phyloP scores from a whole-genome alignment of 1,140 invertebrate genomes.

The Drosophila orena region DNA sequence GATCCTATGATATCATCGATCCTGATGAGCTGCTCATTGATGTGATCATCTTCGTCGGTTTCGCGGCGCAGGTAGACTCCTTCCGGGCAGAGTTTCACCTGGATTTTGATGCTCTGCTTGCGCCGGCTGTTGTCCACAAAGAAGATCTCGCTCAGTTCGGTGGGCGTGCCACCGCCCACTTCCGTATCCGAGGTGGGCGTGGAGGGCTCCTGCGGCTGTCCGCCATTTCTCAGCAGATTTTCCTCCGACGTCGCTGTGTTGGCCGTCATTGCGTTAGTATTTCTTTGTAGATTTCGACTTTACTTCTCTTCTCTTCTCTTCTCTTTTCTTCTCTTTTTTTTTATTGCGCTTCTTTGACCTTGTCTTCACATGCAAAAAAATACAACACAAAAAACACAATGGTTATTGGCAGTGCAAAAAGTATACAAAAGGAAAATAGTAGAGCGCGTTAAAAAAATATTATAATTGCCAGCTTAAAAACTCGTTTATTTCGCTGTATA shows the following conservation, averaged over 20 bases:
- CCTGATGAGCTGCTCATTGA: constrained; percentile 90
- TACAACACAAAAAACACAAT: constrained; percentile 13
- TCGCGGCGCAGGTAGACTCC: constrained; percentile 89
- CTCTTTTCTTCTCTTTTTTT: too few relatives aligned
- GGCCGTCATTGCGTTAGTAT: constrained; percentile 8
- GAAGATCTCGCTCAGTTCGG: constrained; percentile 91
- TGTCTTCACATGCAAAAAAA: constrained; percentile 40
- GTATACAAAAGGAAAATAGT: not conserved
- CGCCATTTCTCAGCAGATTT: constrained; percentile 11
- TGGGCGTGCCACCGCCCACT: not conserved
- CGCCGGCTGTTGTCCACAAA: constrained; percentile 89
- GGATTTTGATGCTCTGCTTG: constrained; percentile 92
- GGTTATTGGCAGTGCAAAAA: constrained; percentile 15
- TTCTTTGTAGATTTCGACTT: not conserved
- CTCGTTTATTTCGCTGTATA: constrained; percentile 34
- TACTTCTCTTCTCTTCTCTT: not conserved
- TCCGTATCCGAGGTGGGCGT: constrained; percentile 8
- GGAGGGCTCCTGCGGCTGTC: constrained; percentile 2
- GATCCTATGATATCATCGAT: constrained; percentile 92
- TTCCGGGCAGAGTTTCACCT: constrained; percentile 90
- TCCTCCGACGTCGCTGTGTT: constrained; percentile 17
- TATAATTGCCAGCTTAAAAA: constrained; percentile 24
- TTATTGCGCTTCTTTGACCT: constrained; percentile 25
- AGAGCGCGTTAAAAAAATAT: not conserved
- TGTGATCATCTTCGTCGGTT: constrained; percentile 86